Evolutionary conservation across 37 sponge, comb jelly and placozoan species (phyloP).

Genomic region (Mnemiopsis leidyi): DNA sequence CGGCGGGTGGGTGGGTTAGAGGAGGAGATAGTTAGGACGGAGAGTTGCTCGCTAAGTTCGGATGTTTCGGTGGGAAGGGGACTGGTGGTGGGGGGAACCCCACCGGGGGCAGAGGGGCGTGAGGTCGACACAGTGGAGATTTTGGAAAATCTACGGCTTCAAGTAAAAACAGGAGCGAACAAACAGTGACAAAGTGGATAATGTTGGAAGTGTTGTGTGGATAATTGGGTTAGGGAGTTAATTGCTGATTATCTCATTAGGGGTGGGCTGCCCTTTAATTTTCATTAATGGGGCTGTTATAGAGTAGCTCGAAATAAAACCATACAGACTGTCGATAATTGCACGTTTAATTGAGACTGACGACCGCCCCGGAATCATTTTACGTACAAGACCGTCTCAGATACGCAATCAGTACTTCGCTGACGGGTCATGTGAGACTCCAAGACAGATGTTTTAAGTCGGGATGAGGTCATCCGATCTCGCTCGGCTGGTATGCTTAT

Average conservation of each 20-base stretch:
- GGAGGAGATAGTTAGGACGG: not conserved
- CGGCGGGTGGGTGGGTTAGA: not conserved
- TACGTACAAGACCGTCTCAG: not conserved
- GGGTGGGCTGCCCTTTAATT: not conserved
- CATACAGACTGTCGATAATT: not conserved
- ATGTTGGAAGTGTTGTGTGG: not conserved
- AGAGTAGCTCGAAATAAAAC: not conserved
- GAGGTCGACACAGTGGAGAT: not conserved
- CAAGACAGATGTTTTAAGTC: not conserved
- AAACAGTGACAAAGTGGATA: not conserved
- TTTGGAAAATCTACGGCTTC: not conserved
- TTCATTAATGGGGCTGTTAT: slow-evolving; percentile 29
- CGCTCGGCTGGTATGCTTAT: not conserved
- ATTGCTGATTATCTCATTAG: slow-evolving; percentile 26
- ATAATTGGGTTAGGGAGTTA: not conserved
- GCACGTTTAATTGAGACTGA: not conserved
- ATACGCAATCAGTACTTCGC: not conserved
- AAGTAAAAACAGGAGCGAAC: not conserved
- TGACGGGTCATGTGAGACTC: not conserved
- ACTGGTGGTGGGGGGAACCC: not conserved
- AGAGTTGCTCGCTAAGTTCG: not conserved
- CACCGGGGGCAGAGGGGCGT: not conserved
- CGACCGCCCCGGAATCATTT: not conserved
- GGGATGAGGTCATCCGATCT: not conserved
- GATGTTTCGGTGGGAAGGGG: not conserved